These are phyloP conservation scores for Myotis findleyi DNA, from an alignment of 2,797 vertebrate genomes.

Conservation along the genomic window DNA sequence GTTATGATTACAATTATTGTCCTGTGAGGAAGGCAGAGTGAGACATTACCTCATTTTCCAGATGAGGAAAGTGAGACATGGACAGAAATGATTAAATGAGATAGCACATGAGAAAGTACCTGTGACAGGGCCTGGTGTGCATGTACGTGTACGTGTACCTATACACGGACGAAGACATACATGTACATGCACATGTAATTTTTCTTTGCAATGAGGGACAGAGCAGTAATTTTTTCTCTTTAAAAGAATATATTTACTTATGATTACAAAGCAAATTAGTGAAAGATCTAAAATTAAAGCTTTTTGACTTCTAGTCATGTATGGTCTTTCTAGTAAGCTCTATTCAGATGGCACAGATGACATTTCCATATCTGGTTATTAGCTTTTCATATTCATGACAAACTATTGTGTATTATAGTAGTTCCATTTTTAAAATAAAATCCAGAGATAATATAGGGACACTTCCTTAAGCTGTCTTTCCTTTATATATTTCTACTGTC, in stretches of 20 bases:
- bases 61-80: not conserved
- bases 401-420: not conserved
- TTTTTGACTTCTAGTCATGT: not conserved
- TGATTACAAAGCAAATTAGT: constrained; percentile 30
- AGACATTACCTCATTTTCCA: constrained; percentile 30
- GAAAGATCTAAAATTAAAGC: constrained; percentile 39
- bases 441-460: not conserved
- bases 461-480: constrained; percentile 36
- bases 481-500: not conserved
- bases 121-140: not conserved
- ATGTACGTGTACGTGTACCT: not conserved
- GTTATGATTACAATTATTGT: not conserved
- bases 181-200: not conserved
- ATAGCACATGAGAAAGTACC: not conserved
- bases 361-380: not conserved
- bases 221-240: not conserved
- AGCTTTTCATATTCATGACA: constrained; percentile 8
- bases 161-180: not conserved
- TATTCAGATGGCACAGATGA: not conserved
- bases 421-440: not conserved
- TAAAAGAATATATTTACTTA: constrained; percentile 32
- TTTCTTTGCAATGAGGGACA: not conserved
- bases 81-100: constrained; percentile 10
- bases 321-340: not conserved
- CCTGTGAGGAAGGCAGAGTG: not conserved